Evolutionary conservation across 2,888 invertebrate genomes (phyloP).

Genomic region (Limnephilus auricula): DNA sequence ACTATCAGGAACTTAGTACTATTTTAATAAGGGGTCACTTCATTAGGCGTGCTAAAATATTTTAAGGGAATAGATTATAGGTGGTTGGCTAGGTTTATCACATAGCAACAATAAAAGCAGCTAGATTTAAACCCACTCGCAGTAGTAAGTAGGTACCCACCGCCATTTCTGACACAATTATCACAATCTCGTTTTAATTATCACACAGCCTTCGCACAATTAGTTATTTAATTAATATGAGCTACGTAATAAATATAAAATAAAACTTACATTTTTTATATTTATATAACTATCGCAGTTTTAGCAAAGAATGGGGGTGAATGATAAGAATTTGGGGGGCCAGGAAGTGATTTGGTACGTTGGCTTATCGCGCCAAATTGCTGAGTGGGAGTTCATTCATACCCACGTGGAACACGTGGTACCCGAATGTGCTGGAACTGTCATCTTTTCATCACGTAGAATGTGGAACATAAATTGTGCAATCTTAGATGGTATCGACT

Average conservation of each 20-base stretch:
- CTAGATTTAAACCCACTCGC: not conserved
- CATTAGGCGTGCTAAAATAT: not conserved
- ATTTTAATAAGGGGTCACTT: not conserved
- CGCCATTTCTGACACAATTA: not conserved
- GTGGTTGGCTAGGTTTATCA: not conserved
- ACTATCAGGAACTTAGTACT: not conserved
- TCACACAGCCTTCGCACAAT: constrained; percentile 17
- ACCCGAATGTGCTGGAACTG: not conserved
- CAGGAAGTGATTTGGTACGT: constrained; percentile 10
- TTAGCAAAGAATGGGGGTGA: constrained; percentile 19
- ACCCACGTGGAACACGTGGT: constrained; percentile 5
- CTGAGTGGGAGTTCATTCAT: not conserved
- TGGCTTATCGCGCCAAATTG: constrained; percentile 11
- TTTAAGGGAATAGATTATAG: not conserved
- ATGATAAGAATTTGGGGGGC: constrained; percentile 17
- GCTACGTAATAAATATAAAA: not conserved
- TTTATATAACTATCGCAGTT: not conserved
- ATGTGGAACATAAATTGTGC: not conserved
- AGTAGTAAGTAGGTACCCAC: not conserved
- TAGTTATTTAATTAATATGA: constrained; percentile 20
- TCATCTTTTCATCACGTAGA: not conserved
- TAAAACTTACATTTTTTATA: not conserved
- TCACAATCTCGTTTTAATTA: not conserved
- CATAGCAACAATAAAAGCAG: not conserved
- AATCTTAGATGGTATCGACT: not conserved